These are phyloP conservation scores for Phasia obesa DNA, from an alignment of 2,888 invertebrate species.

Conservation along the genomic window DNA sequence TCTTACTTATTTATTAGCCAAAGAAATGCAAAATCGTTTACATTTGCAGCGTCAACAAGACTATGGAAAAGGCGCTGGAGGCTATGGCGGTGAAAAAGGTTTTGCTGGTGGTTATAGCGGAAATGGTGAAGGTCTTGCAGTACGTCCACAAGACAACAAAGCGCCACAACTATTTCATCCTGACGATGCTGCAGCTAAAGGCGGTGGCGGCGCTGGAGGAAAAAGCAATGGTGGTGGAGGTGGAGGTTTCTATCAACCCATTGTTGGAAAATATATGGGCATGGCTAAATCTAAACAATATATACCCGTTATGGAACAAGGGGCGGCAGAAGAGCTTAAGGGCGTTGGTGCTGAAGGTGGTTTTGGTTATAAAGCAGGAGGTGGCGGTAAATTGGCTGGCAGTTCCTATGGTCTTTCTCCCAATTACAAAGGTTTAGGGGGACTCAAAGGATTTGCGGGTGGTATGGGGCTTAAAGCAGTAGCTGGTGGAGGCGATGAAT, in stretches of 20 bases:
- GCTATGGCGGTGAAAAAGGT: conserved; percentile 23
- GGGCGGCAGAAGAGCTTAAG: conserved; percentile 64
- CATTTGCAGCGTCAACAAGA: conserved; percentile 74
- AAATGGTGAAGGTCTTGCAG: conserved; percentile 9
- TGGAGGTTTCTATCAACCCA: conserved; percentile 72
- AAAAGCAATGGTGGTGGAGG: conserved; percentile 46
- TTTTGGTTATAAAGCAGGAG: neutral
- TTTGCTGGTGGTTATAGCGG: conserved; percentile 3
- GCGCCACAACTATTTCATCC: conserved; percentile 81
- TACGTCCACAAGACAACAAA: conserved; percentile 78
- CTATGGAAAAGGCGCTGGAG: conserved; percentile 18
- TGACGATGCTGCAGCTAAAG: conserved; percentile 56
- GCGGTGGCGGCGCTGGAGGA: conserved; percentile 57
- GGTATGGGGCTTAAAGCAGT: conserved; percentile 24
- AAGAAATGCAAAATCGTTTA: conserved; percentile 79
- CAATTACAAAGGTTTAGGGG: conserved; percentile 76
- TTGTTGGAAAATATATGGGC: conserved; percentile 75
- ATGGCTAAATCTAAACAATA: conserved; percentile 79
- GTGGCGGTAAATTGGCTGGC: conserved; percentile 54
- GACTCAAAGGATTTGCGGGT: conserved; percentile 19
- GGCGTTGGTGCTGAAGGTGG: conserved; percentile 9
- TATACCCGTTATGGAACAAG: conserved; percentile 77
- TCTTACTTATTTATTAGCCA: conserved; percentile 82
- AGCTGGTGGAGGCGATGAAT: conserved; percentile 18
- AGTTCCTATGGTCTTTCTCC: conserved; percentile 77